Percentiles rank a stretch among this genome's conserved stretches.
phyloP scores from a whole-genome alignment of 2,113 vertebrate genomes.

The Burhinus oedicnemus region DNA sequence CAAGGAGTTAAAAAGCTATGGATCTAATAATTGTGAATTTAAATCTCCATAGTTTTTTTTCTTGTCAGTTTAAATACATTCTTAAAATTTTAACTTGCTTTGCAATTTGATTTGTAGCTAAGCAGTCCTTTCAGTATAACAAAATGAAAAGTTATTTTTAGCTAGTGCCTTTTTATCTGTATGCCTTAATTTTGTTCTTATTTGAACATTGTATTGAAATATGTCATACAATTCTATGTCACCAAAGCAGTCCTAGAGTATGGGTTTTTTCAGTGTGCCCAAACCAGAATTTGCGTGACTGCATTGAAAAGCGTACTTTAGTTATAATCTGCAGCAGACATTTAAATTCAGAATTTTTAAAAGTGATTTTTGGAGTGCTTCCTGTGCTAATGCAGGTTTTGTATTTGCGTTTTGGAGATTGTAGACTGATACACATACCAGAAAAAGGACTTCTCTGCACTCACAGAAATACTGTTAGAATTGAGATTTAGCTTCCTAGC shows the following conservation, averaged over 20 bases:
- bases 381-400: background rate
- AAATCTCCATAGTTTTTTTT: background rate
- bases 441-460: background rate
- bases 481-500: background rate
- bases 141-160: slow-evolving; percentile 33
- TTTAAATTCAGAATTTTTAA: background rate
- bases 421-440: background rate
- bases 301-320: background rate
- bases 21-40: background rate
- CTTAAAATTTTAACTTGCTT: background rate
- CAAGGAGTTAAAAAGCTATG: background rate
- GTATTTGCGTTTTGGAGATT: background rate
- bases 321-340: background rate
- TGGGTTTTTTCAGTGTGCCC: background rate
- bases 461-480: background rate
- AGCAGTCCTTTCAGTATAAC: background rate
- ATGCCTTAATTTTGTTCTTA: slow-evolving; percentile 75
- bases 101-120: background rate
- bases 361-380: background rate
- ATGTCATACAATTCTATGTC: background rate
- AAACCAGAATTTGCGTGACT: background rate
- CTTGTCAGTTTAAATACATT: slow-evolving; percentile 8
- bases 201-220: background rate
- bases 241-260: background rate
- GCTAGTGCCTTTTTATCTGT: slow-evolving; percentile 74